A percentile compares a stretch with the other conserved stretches of the same genome.
These are phyloP conservation scores for Pseudococcus viburni DNA, from an alignment of 2,888 invertebrate genomes.

Conservation along the genomic window DNA sequence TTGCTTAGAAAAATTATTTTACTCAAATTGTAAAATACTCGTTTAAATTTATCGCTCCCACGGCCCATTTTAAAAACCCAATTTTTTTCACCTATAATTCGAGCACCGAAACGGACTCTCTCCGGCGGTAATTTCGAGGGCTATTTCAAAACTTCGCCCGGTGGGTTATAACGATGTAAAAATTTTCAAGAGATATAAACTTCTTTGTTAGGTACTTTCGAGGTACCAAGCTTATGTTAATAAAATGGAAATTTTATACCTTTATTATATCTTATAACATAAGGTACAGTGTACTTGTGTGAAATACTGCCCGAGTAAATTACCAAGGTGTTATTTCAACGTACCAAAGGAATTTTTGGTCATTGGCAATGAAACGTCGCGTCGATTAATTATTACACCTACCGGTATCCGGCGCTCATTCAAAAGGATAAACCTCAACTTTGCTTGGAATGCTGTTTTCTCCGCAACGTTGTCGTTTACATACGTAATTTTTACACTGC, in stretches of 20 bases:
- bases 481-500: not conserved
- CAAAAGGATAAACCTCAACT: not conserved
- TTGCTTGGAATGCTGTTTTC: not conserved
- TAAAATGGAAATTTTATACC: constrained; percentile 32
- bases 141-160: not conserved
- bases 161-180: not conserved
- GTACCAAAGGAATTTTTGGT: not conserved
- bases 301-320: not conserved
- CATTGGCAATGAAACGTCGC: not conserved
- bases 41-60: not conserved
- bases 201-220: constrained; percentile 13
- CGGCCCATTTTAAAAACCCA: not conserved
- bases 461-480: not conserved
- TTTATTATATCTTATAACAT: not conserved
- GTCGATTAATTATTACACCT: not conserved
- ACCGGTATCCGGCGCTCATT: not conserved
- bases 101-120: not conserved
- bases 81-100: constrained; percentile 2
- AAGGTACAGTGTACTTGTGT: not conserved
- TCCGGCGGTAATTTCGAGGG: not conserved
- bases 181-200: constrained; percentile 34
- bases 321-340: not conserved
- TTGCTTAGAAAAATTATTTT: not conserved
- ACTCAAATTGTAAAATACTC: constrained; percentile 1
- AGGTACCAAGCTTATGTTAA: not conserved